These are phyloP conservation scores for Elgaria multicarinata DNA, from an alignment of 2,113 vertebrate genomes.

Conservation along the genomic window DNA sequence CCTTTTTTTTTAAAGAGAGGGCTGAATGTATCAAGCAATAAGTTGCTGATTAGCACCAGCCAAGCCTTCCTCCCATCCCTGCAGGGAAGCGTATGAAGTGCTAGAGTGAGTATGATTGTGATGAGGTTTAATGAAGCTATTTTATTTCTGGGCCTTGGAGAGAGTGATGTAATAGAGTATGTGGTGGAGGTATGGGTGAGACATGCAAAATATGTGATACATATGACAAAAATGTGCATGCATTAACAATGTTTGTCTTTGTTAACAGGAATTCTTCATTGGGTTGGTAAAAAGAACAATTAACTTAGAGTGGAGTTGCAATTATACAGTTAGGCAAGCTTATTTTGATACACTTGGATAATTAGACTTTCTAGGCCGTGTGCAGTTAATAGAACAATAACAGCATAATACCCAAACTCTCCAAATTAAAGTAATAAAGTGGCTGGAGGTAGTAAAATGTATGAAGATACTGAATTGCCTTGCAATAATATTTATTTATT, in stretches of 20 bases:
- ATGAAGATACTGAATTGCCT: background rate
- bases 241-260: background rate
- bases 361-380: constrained; percentile 32
- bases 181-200: constrained; percentile 29
- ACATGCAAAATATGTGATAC: constrained; percentile 24
- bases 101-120: constrained; percentile 57
- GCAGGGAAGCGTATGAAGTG: constrained; percentile 56
- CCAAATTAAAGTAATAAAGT: background rate
- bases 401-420: rapidly evolving
- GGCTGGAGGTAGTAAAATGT: background rate
- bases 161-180: constrained; percentile 64
- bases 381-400: background rate
- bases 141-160: constrained; percentile 58
- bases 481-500: background rate
- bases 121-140: constrained; percentile 57
- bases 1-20: constrained; percentile 35
- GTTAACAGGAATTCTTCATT: background rate
- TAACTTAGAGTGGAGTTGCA: constrained; percentile 63
- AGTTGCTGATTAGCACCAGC: constrained; percentile 67
- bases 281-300: constrained; percentile 54
- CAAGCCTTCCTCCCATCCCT: constrained; percentile 56
- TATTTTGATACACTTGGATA: constrained; percentile 45
- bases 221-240: constrained; percentile 40
- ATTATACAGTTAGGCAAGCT: constrained; percentile 61
- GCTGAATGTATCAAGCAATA: constrained; percentile 48